Evolutionary conservation across 2,888 invertebrate species (phyloP).

Genomic region (Lapara coniferarum): DNA sequence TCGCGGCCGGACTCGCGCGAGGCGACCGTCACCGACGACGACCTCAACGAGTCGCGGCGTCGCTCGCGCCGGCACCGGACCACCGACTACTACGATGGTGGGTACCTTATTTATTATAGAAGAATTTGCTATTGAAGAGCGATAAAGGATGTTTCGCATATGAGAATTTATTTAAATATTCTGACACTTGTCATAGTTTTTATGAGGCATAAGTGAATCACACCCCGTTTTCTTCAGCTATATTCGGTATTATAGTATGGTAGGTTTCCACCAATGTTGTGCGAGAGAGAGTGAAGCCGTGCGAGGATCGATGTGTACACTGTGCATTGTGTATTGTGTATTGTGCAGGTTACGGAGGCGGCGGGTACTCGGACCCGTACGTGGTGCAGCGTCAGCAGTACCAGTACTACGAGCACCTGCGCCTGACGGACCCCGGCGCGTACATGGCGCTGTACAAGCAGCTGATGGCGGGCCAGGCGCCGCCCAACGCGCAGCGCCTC

Average conservation of each 20-base stretch:
- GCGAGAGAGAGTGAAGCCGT: too few relatives aligned
- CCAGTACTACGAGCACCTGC: slow-evolving; percentile 90
- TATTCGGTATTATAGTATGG: too few relatives aligned
- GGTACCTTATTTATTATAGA: slow-evolving; percentile 26
- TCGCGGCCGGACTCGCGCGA: slow-evolving; percentile 70
- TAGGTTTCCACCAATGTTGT: too few relatives aligned
- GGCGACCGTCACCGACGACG: slow-evolving; percentile 64
- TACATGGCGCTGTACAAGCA: slow-evolving; percentile 91
- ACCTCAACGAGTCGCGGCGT: slow-evolving; percentile 49
- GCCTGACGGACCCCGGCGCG: slow-evolving; percentile 89
- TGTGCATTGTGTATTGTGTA: too few relatives aligned
- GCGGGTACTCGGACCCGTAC: slow-evolving; percentile 77
- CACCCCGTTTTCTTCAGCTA: too few relatives aligned
- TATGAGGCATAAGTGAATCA: too few relatives aligned
- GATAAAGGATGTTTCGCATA: too few relatives aligned
- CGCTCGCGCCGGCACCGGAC: slow-evolving; percentile 38
- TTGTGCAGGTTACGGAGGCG: slow-evolving; percentile 40
- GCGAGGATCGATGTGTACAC: too few relatives aligned
- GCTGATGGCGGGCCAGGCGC: slow-evolving; percentile 80
- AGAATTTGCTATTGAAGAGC: background rate
- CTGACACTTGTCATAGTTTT: too few relatives aligned
- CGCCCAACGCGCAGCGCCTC: slow-evolving; percentile 29
- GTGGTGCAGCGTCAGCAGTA: slow-evolving; percentile 86
- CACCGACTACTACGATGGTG: slow-evolving; percentile 62
- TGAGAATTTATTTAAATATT: too few relatives aligned